Evolutionary conservation across 2,797 vertebrate genomes (phyloP).

Genomic region (Protosalanx chinensis): DNA sequence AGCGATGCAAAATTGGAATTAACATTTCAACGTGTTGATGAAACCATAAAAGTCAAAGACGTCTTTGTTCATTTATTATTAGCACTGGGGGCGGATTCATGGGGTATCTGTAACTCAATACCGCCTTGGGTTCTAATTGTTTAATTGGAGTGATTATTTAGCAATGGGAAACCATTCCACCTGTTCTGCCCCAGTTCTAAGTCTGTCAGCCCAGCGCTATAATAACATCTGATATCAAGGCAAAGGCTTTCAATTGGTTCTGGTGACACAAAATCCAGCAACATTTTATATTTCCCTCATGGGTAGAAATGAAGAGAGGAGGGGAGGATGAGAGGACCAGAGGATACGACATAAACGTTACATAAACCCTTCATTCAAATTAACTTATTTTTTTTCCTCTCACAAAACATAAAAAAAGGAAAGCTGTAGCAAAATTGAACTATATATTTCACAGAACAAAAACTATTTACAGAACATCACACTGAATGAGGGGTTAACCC

Average conservation of each 20-base stretch:
- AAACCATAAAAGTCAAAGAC: slow-evolving; percentile 53
- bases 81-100: slow-evolving; percentile 58
- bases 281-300: neutral
- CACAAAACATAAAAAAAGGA: no score
- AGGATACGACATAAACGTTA: no score
- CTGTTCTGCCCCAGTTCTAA: slow-evolving; percentile 56
- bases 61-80: slow-evolving; percentile 73
- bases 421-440: no score
- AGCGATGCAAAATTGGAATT: slow-evolving; percentile 40
- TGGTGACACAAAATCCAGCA: no score
- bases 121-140: slow-evolving; percentile 68
- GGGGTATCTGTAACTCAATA: slow-evolving; percentile 73
- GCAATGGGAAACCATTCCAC: slow-evolving; percentile 71
- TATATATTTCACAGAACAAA: no score
- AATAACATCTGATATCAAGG: neutral
- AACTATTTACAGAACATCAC: no score
- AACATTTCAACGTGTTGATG: slow-evolving; percentile 55
- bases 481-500: no score
- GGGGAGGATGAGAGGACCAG: no score
- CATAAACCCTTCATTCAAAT: no score
- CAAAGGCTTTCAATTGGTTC: no score
- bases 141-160: slow-evolving; percentile 75
- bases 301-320: no score
- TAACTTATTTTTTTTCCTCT: no score
- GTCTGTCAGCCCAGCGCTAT: slow-evolving; percentile 18